Evolutionary conservation across 2,888 invertebrate genomes (phyloP).

Genomic region (Brassicogethes aeneus): DNA sequence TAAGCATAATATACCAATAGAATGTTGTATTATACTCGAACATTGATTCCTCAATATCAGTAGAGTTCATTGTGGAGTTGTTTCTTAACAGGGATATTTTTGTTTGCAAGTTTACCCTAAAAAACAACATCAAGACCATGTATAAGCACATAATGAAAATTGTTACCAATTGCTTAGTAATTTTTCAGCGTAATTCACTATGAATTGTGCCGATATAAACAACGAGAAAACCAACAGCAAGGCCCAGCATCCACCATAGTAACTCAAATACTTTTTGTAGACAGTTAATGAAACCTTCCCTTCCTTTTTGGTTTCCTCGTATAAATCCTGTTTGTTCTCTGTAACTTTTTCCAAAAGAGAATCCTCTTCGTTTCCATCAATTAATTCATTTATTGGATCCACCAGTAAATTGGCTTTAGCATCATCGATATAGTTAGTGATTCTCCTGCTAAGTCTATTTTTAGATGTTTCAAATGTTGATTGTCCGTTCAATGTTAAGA

Average conservation of each 20-base stretch:
- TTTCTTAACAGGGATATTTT: conserved; percentile 14
- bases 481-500: conserved; percentile 23
- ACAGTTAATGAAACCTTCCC: conserved; percentile 27
- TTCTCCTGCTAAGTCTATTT: conserved; percentile 20
- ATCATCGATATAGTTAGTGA: conserved; percentile 25
- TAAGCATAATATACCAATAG: conserved; percentile 11
- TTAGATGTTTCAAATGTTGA: conserved; percentile 20
- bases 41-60: background rate
- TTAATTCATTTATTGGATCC: no score
- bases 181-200: conserved; percentile 23
- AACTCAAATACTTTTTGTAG: conserved; percentile 29
- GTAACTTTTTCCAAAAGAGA: conserved; percentile 5
- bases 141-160: conserved; percentile 44
- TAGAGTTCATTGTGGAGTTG: conserved; percentile 14
- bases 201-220: conserved; percentile 23
- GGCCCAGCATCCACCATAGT: conserved; percentile 27
- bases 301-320: conserved; percentile 25
- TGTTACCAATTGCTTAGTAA: conserved; percentile 27
- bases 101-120: conserved; percentile 17
- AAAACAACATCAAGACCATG: no score
- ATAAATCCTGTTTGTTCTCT: conserved; percentile 15
- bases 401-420: conserved; percentile 12
- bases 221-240: conserved; percentile 21
- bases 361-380: conserved; percentile 6
- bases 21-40: conserved; percentile 4